Conservation (phyloP, 1,140 invertebrate genomes). For the Zaprionus davidi region DNA sequence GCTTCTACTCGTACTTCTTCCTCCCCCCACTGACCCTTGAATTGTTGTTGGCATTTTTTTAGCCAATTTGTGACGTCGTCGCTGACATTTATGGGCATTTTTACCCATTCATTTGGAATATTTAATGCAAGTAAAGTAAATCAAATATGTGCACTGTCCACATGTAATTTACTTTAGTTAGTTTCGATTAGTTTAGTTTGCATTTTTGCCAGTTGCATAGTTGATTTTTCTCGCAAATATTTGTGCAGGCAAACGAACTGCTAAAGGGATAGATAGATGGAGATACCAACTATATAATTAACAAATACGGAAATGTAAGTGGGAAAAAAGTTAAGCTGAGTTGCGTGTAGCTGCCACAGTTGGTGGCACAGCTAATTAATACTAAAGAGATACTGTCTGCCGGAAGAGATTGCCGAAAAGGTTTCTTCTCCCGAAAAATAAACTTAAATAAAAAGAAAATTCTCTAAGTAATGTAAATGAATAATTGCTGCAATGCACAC, state of each 20-base stretch:
- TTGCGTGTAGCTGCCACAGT: constrained; percentile 43
- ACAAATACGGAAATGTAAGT: neutral
- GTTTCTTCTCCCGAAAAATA: constrained; percentile 20
- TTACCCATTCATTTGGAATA: constrained; percentile 50
- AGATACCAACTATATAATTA: constrained; percentile 5
- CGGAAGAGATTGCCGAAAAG: constrained; percentile 54
- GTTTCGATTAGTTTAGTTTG: constrained; percentile 16
- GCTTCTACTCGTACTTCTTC: neutral
- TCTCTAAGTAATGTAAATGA: constrained; percentile 62
- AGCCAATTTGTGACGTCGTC: constrained; percentile 68
- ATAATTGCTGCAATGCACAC: constrained; percentile 59
- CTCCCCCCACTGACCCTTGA: neutral
- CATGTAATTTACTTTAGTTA: constrained; percentile 68
- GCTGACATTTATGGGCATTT: constrained; percentile 73
- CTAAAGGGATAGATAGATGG: neutral
- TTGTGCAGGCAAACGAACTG: neutral
- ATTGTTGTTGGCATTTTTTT: constrained; percentile 67
- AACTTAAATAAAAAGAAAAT: constrained; percentile 14
- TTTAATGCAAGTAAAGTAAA: constrained; percentile 77
- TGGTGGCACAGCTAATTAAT: constrained; percentile 67
- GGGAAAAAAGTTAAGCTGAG: neutral
- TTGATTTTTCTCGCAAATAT: constrained; percentile 22
- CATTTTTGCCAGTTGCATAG: constrained; percentile 58
- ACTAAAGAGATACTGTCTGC: constrained; percentile 65
- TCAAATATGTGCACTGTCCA: constrained; percentile 63